Base-by-base conservation (phyloP, 2,888 invertebrate species). In the Melieria omissa region DNA sequence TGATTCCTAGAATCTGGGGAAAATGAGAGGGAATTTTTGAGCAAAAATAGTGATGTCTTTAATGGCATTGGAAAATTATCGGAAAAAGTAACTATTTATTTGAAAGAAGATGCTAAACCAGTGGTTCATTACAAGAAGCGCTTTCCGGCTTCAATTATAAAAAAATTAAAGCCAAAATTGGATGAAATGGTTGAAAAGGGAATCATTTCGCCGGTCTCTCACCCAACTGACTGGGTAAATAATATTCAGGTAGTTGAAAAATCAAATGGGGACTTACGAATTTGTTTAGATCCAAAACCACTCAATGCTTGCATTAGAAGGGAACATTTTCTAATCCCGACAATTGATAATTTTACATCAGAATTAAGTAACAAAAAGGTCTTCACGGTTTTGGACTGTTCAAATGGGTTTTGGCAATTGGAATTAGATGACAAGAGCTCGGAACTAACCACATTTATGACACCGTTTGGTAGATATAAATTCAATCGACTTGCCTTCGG, bases 401-500 rank as follows among this genome's bases (percentile, higher is more conserved):
- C 41, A 5, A 75, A 61, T 64, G 73, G 68, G 45, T 71, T 74
- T 60, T 76, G 75, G 74, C 73, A 75, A 5, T 77, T 78, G 75
- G 73, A 73, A 62, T 52, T 78, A 42, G 77, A 80, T 70, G 64
- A 70, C 41, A 55, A 58, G 44, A 77, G 75, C 47, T 76, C 78
- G 7, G 69, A 80, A 47, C 58, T 77, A 52, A 75, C 76, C n/a
- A 77, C 78, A 0, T 78, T 80, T 52, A 74, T 76, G 71, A 79
- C 77, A 9, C 78, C 76, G 4, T 76, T 78, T 64, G 77, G 76
- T 0, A 52, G 74, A n/a, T 76, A 52, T 49, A 75, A 73, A 71
- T 78, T 76, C 29, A 76, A 73, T 54, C 57, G 78, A 2, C 68
- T 75, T 8, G 74, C 84, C 3, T 85, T 84, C 79, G 83, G 83